Base-by-base conservation (phyloP, 1,140 invertebrate genomes). In the Papilio helenus region DNA sequence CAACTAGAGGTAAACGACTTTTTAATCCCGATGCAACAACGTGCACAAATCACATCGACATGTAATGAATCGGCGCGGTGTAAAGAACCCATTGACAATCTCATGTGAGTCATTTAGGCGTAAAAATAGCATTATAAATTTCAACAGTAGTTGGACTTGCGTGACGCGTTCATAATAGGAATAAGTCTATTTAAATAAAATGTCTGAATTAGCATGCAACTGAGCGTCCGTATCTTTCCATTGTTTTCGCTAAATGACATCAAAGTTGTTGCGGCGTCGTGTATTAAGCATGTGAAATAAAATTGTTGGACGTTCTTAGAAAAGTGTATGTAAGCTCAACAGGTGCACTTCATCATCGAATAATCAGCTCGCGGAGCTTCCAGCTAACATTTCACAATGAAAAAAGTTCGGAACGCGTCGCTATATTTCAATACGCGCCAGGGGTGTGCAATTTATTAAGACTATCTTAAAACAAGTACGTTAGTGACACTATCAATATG, bases 201-300 rank as follows among this genome's bases (percentile, higher is more conserved):
- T 90, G 86, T 89, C 72, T 71, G 79, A 87, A 90, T 94, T 92
- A 91, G 90, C 85, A 94, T 94, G 90, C 93, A 82, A 86, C 86
- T 83, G 82, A 58, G 84, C 44, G 82, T 86, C 71, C 82, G 87
- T 79, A 91, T 93, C 90, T 92, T 92, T 91, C 93, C 93, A 94
- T 94, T 94, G 93, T 93, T 93, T 93, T 93, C 90, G 91, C 91
- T 94, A 94, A 94, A 94, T 90, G 92, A 94, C 92, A 91, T 94
- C 93, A 94, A 94, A 94, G 93, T 93, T 91, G 91, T 89, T 85
- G 85, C 90, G 89, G 87, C 88, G 85, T 87, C 85, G 81, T 91
- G 87, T 92, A 93, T 92, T 91, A 89, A 92, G 90, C 86, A 93
- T 93, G 90, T 88, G 88, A 94, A 94, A 89, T 92, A 90, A 92